Conservation (phyloP, 2,113 vertebrate genomes). For the Mesembrinibis cayennensis region DNA sequence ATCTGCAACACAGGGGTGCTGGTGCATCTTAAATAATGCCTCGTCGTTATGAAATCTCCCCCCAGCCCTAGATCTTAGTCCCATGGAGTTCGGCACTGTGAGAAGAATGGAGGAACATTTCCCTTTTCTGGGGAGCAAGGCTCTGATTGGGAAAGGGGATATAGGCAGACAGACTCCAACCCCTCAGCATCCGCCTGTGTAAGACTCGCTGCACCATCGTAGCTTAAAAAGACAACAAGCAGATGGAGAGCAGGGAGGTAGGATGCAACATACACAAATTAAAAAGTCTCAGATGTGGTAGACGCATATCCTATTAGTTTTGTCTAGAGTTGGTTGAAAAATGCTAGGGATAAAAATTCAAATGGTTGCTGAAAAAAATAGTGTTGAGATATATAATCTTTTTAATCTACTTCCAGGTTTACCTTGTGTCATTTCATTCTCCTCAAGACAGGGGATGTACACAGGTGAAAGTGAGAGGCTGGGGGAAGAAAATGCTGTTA, state of each 20-base stretch:
- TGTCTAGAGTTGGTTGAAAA: conserved; percentile 27
- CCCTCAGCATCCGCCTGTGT: not conserved
- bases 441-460: not conserved
- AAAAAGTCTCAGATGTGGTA: conserved; percentile 50
- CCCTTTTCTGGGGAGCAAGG: not conserved
- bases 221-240: conserved; percentile 38
- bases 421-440: not conserved
- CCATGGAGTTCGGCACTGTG: not conserved
- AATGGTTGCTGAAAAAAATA: not conserved
- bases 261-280: conserved; percentile 51
- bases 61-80: not conserved
- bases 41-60: not conserved
- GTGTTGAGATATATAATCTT: not conserved
- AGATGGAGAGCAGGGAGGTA: conserved; percentile 48
- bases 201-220: not conserved
- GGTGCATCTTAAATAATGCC: not conserved
- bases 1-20: not conserved
- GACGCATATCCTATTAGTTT: conserved; percentile 52
- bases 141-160: not conserved
- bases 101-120: not conserved
- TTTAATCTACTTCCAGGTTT: not conserved
- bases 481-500: not conserved
- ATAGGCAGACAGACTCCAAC: not conserved
- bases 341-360: not conserved
- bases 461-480: not conserved